Conservation (phyloP, 2,797 vertebrate species). For the Crocidura indochinensis region DNA sequence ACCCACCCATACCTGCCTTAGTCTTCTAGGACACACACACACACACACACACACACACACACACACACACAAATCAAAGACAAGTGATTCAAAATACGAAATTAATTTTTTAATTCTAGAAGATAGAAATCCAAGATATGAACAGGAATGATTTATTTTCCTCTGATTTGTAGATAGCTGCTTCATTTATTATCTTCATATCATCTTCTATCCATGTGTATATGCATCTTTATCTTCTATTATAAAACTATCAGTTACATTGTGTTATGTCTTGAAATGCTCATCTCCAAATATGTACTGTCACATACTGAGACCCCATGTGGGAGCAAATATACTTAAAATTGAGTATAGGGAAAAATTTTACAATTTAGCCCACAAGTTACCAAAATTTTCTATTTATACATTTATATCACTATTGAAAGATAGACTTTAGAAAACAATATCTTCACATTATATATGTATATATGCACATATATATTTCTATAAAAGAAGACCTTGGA, state of each 20-base stretch:
- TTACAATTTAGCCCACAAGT: not conserved
- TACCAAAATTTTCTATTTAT: too few species aligned
- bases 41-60: too few species aligned
- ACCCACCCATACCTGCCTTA: too few species aligned
- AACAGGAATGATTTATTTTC: not conserved
- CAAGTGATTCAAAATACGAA: not conserved
- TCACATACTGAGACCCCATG: not conserved
- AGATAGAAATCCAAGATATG: not conserved
- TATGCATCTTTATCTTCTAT: not conserved
- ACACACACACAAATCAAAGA: not conserved
- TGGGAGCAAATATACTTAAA: not conserved
- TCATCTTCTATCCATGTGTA: not conserved
- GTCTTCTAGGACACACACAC: not conserved
- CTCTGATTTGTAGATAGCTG: not conserved
- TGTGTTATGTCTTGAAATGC: slow-evolving; percentile 5
- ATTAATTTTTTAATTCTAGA: not conserved
- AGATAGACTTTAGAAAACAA: not conserved
- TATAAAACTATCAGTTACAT: not conserved
- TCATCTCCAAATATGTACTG: not conserved
- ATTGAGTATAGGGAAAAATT: not conserved
- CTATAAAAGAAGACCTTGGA: not conserved
- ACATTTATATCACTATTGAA: too few species aligned
- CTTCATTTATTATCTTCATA: not conserved
- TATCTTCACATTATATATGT: not conserved
- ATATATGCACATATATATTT: not conserved